A percentile compares a stretch with the other conserved stretches of the same genome.
Conservation (phyloP, 1,140 invertebrate genomes). For the Drosophila guanche region DNA sequence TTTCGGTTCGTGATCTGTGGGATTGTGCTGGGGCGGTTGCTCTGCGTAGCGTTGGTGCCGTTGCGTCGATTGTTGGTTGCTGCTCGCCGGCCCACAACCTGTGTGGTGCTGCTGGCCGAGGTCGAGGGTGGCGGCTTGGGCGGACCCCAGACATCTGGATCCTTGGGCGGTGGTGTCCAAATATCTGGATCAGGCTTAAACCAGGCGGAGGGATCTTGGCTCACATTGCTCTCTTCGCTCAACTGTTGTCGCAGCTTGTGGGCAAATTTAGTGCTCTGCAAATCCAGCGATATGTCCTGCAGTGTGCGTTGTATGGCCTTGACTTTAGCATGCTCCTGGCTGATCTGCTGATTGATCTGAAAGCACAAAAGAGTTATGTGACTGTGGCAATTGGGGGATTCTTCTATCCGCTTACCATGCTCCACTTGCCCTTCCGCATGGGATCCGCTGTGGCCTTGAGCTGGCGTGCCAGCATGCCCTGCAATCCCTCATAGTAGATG, state of each 20-base stretch:
- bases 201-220: conserved; percentile 80
- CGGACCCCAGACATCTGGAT: conserved; percentile 96
- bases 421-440: conserved; percentile 94
- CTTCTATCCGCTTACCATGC: conserved; percentile 86
- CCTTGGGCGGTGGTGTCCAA: conserved; percentile 91
- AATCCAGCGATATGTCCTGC: conserved; percentile 82
- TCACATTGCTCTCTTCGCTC: conserved; percentile 63
- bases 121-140: conserved; percentile 85
- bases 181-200: conserved; percentile 85
- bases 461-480: conserved; percentile 87
- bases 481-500: conserved; percentile 97
- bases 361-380: background rate
- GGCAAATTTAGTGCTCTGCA: conserved; percentile 73
- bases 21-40: conserved; percentile 62
- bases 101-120: conserved; percentile 66
- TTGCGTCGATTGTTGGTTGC: conserved; percentile 85
- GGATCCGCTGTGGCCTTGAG: conserved; percentile 90
- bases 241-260: conserved; percentile 66
- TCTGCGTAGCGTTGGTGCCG: conserved; percentile 68
- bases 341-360: conserved; percentile 95
- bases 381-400: background rate
- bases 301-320: conserved; percentile 91
- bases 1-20: conserved; percentile 63
- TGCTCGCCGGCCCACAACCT: conserved; percentile 71
- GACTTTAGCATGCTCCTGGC: conserved; percentile 94